Base-by-base conservation (phyloP, 1,140 invertebrate genomes). In the Nylanderia fulva region DNA sequence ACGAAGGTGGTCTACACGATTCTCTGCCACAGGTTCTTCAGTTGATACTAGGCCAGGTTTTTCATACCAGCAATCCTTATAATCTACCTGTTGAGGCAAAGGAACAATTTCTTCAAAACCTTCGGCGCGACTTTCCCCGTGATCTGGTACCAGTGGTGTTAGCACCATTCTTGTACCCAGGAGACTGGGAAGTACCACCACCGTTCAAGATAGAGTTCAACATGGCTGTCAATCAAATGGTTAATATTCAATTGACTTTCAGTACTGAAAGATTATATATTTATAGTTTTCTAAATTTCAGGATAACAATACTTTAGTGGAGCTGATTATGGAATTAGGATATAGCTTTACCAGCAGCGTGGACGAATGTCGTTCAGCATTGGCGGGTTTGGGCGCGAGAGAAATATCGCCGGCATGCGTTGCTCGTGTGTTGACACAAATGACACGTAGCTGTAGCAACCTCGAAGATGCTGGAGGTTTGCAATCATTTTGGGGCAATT, bases 311-410 rank as follows among this genome's bases (percentile, higher is more conserved):
- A 96, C 97, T 84, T 94, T 98, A 89, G 96, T 97, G 77, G 97
- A 99, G 91, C 95, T 99, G 90, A 97, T 99, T 88, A 96, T 97
- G 92, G 98, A 99, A 95, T 96, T 98, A 89, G 98, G 98, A 54
- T 99, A 98, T 94, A 95, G 96, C 82, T 99, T 99, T 93, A 99
- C 98, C 75, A 95, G 96, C 71, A 97, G 96, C 56, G 95, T 98
- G 64, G 98, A 99, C 95, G 98, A 99, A 95, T 99, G 98, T 92
- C 96, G 98, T 88, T 97, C 96, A 88, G 96, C 97, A 87, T 95
- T 99, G 87, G 94, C 97, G 56, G 97, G 97, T 90, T 96, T 98
- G 84, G 96, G 96, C 3, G 96, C 96, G 2, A 93, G 96, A 84
- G 97, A 98, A 92, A 95, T 98, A 60, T 96, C 97, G 29, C 96